Evolutionary conservation across 2,888 invertebrate genomes (phyloP), one percentile per base, ranked within the genome.

Genomic region (Geotrupes spiniger): DNA sequence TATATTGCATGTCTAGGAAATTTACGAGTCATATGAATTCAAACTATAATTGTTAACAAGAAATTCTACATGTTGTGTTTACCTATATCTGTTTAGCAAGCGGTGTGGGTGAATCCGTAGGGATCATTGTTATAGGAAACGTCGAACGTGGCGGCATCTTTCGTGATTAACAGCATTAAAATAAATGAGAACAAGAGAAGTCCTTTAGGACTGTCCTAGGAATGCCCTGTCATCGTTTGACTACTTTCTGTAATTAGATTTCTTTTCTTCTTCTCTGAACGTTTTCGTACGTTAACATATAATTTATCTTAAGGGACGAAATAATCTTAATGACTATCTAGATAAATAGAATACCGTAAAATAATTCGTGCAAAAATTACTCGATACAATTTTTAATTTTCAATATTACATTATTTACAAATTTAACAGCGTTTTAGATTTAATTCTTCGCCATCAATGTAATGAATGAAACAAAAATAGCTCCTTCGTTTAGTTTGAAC

Each of bases 201-300:
- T 36, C 68, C 70, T 68, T 63, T 57, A 56, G 64, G 71, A 70
- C 68, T 58, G 70, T 71, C 70, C 61, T 61, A 51, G 64, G 70
- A 72, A 71, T 71, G 68, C 66, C 66, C 66, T 46, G 49, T 49
- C 72, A 70, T 72, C 72, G 71, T 66, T 67, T 67, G 65, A 68
- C 66, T 68, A 69, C 68, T 71, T 71, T 66, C 67, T 58, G 68
- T 71, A 71, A 72, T 71, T 71, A 71, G 70, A 69, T 71, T 72
- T 71, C 68, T 68, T 64, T 65, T 68, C 64, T 61, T 63, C 66
- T 57, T 61, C 63, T 63, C 25, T 59, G 59, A 62, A 65, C 65
- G 64, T 66, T 59, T 61, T 61, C 59, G 55, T 63, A 49, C 3
- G 21, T 6, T 3, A 21, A 21, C 21, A 21, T 4, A 21, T 21